Conservation (phyloP, 1,140 invertebrate genomes). For the Thalassaphorura encarpata region DNA sequence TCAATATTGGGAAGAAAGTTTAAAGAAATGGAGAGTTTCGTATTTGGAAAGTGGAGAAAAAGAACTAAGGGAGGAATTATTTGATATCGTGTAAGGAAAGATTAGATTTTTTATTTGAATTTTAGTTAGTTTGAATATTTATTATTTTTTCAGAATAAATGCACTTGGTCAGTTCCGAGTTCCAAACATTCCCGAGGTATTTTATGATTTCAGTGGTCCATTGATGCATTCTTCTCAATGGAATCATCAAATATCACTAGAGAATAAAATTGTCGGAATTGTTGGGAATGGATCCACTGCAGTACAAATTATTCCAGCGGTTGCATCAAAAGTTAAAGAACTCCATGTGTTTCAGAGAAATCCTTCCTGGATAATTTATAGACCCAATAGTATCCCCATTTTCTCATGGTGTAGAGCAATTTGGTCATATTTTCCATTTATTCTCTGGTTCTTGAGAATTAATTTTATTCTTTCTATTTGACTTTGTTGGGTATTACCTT, state of each 20-base stretch:
- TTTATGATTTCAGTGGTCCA: slow-evolving; percentile 8
- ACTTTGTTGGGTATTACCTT: too few species aligned
- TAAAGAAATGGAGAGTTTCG: slow-evolving; percentile 14
- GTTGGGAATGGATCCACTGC: slow-evolving; percentile 23
- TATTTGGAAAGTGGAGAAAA: background rate
- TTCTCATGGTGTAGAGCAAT: too few species aligned
- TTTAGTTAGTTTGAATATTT: too few species aligned
- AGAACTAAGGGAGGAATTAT: background rate
- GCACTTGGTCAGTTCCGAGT: slow-evolving; percentile 9
- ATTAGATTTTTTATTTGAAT: background rate
- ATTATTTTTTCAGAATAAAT: slow-evolving; percentile 10
- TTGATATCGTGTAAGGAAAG: slow-evolving; percentile 16
- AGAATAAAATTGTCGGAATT: slow-evolving; percentile 18
- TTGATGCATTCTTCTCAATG: slow-evolving; percentile 19
- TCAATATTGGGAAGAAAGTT: slow-evolving; percentile 11
- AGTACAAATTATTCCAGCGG: slow-evolving; percentile 21
- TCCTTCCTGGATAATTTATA: slow-evolving; percentile 11
- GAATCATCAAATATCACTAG: slow-evolving; percentile 10
- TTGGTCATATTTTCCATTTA: background rate
- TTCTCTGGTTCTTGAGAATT: background rate
- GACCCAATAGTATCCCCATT: too few species aligned
- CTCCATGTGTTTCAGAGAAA: slow-evolving; percentile 20
- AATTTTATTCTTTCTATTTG: background rate
- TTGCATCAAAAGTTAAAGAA: slow-evolving; percentile 15
- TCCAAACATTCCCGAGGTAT: slow-evolving; percentile 20